phyloP scores from a whole-genome alignment of 2,888 invertebrate species.

The Xanthostigma xanthostigma region DNA sequence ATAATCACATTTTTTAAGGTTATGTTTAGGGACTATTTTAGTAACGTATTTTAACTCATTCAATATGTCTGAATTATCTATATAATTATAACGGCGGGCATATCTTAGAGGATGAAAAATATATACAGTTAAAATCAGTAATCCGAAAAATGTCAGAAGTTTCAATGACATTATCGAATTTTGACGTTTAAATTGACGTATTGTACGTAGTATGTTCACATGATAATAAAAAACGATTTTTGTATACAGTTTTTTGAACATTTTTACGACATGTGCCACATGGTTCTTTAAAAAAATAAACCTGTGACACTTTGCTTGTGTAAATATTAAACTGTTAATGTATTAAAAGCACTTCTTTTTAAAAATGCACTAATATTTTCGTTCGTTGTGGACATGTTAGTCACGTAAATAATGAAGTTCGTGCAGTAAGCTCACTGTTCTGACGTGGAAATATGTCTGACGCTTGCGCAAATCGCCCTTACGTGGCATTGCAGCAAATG shows the following conservation, averaged over 20 bases:
- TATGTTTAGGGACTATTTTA: conserved; percentile 11
- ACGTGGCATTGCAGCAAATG: conserved; percentile 36
- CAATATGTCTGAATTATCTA: conserved; percentile 17
- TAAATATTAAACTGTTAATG: too few relatives aligned
- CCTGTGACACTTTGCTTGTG: too few relatives aligned
- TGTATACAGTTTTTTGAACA: too few relatives aligned
- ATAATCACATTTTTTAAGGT: conserved; percentile 22
- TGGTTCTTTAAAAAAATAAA: too few relatives aligned
- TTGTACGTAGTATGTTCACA: too few relatives aligned
- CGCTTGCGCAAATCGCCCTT: conserved; percentile 40
- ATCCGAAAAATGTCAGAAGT: conserved; percentile 13
- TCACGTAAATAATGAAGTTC: conserved; percentile 11
- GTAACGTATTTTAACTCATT: conserved; percentile 17
- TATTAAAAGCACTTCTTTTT: too few relatives aligned
- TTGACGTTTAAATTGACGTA: too few relatives aligned
- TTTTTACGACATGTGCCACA: too few relatives aligned
- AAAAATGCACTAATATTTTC: too few relatives aligned
- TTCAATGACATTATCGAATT: conserved; percentile 9
- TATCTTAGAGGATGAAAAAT: conserved; percentile 25
- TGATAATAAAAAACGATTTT: too few relatives aligned
- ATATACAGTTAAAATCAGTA: conserved; percentile 14
- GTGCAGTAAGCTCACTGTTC: conserved; percentile 10
- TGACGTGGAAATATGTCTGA: conserved; percentile 30
- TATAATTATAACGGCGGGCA: conserved; percentile 23
- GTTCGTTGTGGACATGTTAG: too few relatives aligned